phyloP scores from a whole-genome alignment of 2,888 invertebrate species.

The Drosophila robusta region DNA sequence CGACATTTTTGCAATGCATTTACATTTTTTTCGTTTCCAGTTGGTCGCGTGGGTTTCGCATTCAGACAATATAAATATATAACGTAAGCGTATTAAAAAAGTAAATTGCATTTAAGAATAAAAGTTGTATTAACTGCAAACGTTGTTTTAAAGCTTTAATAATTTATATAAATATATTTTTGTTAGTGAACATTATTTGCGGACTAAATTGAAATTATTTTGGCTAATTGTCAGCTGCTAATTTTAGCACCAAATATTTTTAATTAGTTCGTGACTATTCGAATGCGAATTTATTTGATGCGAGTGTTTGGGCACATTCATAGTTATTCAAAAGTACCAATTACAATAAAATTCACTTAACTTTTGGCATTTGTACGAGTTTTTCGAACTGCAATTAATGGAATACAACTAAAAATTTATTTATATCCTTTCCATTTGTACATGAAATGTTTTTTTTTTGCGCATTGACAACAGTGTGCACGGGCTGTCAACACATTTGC shows the following conservation, averaged over 20 bases:
- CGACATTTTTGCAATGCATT: slow-evolving; percentile 13
- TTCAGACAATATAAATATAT: not conserved
- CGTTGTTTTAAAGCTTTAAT: not conserved
- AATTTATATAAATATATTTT: not conserved
- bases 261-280: slow-evolving; percentile 53
- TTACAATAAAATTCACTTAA: slow-evolving; percentile 54
- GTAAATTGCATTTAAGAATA: not conserved
- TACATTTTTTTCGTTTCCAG: not conserved
- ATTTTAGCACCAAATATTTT: slow-evolving; percentile 54
- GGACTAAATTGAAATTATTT: slow-evolving; percentile 40
- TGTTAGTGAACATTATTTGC: not conserved
- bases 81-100: not conserved
- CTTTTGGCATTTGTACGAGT: slow-evolving; percentile 55
- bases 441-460: slow-evolving; percentile 17
- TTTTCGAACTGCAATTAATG: slow-evolving; percentile 63
- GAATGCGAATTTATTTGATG: slow-evolving; percentile 25
- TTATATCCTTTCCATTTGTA: slow-evolving; percentile 24
- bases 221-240: slow-evolving; percentile 31
- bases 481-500: slow-evolving; percentile 48
- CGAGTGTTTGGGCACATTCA: slow-evolving; percentile 32
- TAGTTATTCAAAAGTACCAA: slow-evolving; percentile 33
- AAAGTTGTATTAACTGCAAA: not conserved
- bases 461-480: slow-evolving; percentile 32
- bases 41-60: not conserved
- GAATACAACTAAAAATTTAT: slow-evolving; percentile 35